These are phyloP conservation scores for Colius striatus DNA, from an alignment of 2,113 vertebrate genomes.

Conservation along the genomic window DNA sequence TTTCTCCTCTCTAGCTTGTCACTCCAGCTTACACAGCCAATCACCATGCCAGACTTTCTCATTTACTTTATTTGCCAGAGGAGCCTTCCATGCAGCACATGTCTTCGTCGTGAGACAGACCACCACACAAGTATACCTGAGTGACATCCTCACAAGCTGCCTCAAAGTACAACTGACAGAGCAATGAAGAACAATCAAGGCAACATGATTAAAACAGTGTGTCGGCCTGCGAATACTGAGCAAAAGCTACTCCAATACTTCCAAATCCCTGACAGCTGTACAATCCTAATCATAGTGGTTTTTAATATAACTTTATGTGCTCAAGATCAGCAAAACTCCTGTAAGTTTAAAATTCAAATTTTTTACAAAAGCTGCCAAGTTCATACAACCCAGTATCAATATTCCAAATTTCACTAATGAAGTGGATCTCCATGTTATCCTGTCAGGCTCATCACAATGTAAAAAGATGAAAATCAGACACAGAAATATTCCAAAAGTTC, in stretches of 20 bases:
- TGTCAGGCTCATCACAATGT: neutral
- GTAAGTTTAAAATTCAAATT: neutral
- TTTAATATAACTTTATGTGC: neutral
- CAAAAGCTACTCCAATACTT: neutral
- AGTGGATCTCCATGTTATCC: neutral
- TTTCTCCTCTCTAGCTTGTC: neutral
- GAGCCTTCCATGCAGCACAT: neutral
- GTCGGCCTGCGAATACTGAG: neutral
- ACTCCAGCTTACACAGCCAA: neutral
- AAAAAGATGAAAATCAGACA: neutral
- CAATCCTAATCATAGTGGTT: neutral
- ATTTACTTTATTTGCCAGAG: neutral
- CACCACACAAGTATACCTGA: neutral
- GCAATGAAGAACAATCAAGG: neutral
- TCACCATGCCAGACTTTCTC: rapidly evolving
- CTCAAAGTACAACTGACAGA: neutral
- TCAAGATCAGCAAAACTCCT: neutral
- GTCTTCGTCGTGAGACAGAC: neutral
- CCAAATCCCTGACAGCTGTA: neutral
- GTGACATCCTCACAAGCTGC: neutral
- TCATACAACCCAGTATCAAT: neutral
- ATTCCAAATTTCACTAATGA: neutral
- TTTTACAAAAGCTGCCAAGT: neutral
- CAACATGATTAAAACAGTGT: neutral
- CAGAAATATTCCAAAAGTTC: neutral